Conservation (phyloP, 2,797 vertebrate species). For the Arremon brunneinucha region DNA sequence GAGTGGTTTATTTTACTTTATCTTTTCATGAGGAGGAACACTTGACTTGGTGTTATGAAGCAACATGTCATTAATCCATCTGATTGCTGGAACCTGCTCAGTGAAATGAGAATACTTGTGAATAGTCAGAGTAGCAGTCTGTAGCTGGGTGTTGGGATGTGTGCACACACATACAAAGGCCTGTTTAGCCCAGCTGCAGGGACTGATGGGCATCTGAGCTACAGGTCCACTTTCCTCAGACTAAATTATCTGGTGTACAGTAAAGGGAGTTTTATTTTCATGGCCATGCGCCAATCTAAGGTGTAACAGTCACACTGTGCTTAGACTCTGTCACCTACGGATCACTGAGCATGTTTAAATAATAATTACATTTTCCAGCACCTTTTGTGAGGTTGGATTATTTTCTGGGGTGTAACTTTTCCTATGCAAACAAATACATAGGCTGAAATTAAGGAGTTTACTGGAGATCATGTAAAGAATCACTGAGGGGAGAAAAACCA, state of each 20-base stretch:
- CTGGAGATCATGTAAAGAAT: not conserved
- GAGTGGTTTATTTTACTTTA: conserved; percentile 50
- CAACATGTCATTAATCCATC: conserved; percentile 47
- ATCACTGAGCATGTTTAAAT: not conserved
- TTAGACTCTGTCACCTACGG: not conserved
- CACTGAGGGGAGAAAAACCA: not conserved
- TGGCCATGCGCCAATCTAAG: not conserved
- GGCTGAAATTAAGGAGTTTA: not conserved
- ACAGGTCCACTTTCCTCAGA: not conserved
- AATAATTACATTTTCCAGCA: not conserved
- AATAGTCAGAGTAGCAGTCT: not conserved
- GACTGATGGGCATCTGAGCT: not conserved
- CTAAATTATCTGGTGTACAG: not conserved
- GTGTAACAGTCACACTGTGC: not conserved
- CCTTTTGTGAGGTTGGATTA: not conserved
- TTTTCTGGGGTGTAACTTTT: not conserved
- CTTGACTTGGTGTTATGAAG: conserved; percentile 50
- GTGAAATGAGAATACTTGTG: not conserved
- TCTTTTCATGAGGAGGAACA: conserved; percentile 25
- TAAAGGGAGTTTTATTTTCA: not conserved
- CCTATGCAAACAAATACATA: not conserved
- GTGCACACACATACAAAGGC: no score
- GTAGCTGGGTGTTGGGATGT: not conserved
- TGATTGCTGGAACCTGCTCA: conserved; percentile 30
- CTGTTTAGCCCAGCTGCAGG: not conserved